Base-by-base conservation (phyloP, 2,888 invertebrate genomes). In the Penaeus monodon region DNA sequence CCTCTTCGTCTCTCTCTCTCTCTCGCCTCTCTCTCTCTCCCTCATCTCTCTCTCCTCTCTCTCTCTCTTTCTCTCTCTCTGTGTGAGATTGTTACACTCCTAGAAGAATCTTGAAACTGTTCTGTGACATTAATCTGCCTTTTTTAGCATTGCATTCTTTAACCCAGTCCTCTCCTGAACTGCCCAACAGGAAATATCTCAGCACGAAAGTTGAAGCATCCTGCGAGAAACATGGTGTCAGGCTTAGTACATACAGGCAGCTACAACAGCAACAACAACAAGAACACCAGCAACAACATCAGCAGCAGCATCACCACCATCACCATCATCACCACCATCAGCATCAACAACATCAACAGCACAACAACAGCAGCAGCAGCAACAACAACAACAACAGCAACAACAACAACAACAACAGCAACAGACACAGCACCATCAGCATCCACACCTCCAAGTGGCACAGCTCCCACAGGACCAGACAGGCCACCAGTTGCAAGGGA, bases 221-320 rank as follows among this genome's bases (percentile, higher is more conserved):
- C 77, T 83, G 87, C 44, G 80, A 88, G n/a, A 88, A 88, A 68
- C 74, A 73, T 29, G 87, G 87, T 10, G 74, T 83, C 33, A 64
- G 84, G n/a, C 24, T 88, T 20, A 12, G 76, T 44, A 65, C 80
- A 1, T 66, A 79, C 17, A 78, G 81, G 29, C 79, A 66, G 33
- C n/a, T 73, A 6, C 86, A 84, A 10, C 86, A 83, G 70, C 70
- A 70, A 14, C 70, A 70, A 22, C 70, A 70, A 22, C 70, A 70
- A 70, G n/a, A 33, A 29, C 70, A 70, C 22, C 73, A 73, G 24
- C 76, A 76, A 20, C 76, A 76, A 1, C 76, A 76, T 1, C 38
- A 44, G 24, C 76, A n/a, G 49, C 44, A 57, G 0, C 57, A 57
- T 20, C 57, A 57, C 10, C 57, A 57, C 17, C 57, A 57, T 17